Conservation (phyloP, 2,888 invertebrate species). For the Pyrrhosoma nymphula region DNA sequence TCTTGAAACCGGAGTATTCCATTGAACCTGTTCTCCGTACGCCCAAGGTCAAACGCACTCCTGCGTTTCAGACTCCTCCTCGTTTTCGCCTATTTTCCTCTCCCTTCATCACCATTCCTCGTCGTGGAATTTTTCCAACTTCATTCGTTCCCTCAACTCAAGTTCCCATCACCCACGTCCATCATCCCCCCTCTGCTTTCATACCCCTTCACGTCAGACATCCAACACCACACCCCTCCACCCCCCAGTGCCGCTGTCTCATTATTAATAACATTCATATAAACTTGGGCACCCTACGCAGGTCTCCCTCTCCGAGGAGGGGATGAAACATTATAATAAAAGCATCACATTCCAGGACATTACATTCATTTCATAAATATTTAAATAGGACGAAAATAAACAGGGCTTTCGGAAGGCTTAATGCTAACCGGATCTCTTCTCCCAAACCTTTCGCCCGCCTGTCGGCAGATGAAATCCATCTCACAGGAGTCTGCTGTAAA, state of each 20-base stretch:
- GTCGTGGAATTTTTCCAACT: too few relatives aligned
- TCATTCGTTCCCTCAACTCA: not conserved
- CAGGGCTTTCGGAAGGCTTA: not conserved
- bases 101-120: too few relatives aligned
- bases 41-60: too few relatives aligned
- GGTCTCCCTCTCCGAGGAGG: not conserved
- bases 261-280: slow-evolving; percentile 18
- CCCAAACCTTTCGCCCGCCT: not conserved
- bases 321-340: not conserved
- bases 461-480: not conserved
- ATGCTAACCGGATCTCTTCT: not conserved
- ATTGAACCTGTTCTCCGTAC: too few relatives aligned
- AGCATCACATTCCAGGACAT: not conserved
- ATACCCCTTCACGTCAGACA: not conserved
- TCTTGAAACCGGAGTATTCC: too few relatives aligned
- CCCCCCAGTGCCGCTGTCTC: not conserved
- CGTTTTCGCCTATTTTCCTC: too few relatives aligned
- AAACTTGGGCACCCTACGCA: not conserved
- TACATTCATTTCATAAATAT: not conserved
- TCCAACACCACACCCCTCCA: not conserved
- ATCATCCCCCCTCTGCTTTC: not conserved
- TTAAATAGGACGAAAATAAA: not conserved
- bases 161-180: not conserved
- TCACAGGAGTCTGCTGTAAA: not conserved
- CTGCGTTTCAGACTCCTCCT: too few relatives aligned